Evolutionary conservation across 2,888 invertebrate genomes (phyloP).

Genomic region (Heliconius ismenius): DNA sequence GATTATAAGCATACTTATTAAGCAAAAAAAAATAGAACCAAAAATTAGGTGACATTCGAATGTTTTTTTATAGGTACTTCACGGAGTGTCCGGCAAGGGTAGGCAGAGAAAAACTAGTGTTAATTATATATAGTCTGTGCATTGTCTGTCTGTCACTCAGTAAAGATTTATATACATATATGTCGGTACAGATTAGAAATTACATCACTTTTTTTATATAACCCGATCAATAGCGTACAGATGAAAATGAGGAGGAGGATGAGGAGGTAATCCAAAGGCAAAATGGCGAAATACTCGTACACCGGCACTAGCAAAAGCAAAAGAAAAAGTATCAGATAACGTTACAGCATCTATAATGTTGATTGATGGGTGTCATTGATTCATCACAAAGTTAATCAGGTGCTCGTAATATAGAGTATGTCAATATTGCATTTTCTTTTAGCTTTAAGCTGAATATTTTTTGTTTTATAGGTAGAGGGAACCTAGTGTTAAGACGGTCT

Average conservation of each 20-base stretch:
- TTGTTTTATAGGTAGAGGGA: too few relatives aligned
- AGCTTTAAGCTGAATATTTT: neutral
- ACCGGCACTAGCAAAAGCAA: neutral
- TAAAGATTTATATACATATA: neutral
- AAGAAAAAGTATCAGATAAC: conserved; percentile 12
- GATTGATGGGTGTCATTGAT: conserved; percentile 40
- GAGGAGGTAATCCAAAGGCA: neutral
- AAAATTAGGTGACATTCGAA: too few relatives aligned
- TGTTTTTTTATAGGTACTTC: too few relatives aligned
- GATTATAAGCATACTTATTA: neutral
- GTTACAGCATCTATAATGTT: conserved; percentile 32
- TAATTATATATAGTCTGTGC: too few relatives aligned
- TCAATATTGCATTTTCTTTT: conserved; percentile 11
- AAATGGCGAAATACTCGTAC: conserved; percentile 11
- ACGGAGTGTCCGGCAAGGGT: too few relatives aligned
- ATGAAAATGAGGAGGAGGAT: neutral
- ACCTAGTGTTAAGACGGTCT: too few relatives aligned
- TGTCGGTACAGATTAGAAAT: too few relatives aligned
- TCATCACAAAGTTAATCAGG: conserved; percentile 39
- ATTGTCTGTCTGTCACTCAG: neutral
- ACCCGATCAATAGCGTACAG: neutral
- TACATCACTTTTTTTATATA: too few relatives aligned
- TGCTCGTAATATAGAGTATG: conserved; percentile 27
- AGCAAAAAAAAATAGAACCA: neutral
- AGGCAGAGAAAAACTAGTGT: too few relatives aligned